These are phyloP conservation scores for Catharus fuscescens DNA, from an alignment of 2,113 vertebrate species.

Conservation along the genomic window DNA sequence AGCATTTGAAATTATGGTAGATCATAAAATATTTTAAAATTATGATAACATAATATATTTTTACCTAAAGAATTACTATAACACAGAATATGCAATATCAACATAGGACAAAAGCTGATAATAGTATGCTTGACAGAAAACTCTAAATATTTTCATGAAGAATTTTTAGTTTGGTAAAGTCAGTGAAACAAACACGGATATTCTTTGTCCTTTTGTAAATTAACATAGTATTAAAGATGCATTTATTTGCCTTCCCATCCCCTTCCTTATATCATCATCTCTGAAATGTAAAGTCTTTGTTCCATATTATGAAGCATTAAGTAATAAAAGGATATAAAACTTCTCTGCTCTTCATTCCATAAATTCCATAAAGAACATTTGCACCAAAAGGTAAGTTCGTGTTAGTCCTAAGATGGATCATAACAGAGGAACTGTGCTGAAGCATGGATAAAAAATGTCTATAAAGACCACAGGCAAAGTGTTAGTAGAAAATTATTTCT, in stretches of 20 bases:
- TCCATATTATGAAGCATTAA: constrained; percentile 32
- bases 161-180: neutral
- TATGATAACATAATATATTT: neutral
- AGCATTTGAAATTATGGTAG: neutral
- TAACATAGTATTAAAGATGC: neutral
- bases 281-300: neutral
- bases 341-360: neutral
- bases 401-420: neutral
- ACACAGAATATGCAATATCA: neutral
- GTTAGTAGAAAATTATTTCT: neutral
- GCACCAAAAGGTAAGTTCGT: neutral
- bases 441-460: constrained; percentile 29
- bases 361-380: constrained; percentile 49
- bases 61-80: neutral
- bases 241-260: neutral
- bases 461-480: neutral
- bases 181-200: neutral
- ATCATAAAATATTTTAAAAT: neutral
- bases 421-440: constrained; percentile 23
- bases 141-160: neutral
- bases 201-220: constrained; percentile 9
- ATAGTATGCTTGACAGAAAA: neutral
- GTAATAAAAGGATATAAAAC: constrained; percentile 48
- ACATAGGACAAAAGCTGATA: neutral
- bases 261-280: neutral